Evolutionary conservation across 2,797 vertebrate genomes (phyloP).

Genomic region (Rhyacichthys aspro): DNA sequence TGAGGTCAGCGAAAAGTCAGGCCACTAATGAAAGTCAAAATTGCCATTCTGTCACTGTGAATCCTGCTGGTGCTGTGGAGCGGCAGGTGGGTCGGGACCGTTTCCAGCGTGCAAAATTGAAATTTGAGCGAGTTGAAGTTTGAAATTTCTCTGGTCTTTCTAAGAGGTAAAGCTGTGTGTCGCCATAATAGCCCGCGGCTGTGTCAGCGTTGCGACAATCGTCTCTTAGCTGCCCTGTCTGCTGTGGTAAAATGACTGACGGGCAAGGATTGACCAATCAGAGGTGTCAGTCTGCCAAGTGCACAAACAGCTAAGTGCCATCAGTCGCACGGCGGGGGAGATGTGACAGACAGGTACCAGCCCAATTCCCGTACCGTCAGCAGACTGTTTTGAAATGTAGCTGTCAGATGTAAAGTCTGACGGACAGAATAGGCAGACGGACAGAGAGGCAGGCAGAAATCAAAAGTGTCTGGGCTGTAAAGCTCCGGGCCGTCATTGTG

Average conservation of each 20-base stretch:
- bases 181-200: conserved; percentile 56
- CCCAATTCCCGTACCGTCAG: conserved; percentile 16
- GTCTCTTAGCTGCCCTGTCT: too few species aligned
- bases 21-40: conserved; percentile 41
- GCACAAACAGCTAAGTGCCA: conserved; percentile 48
- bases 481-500: conserved; percentile 53
- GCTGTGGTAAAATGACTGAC: conserved; percentile 48
- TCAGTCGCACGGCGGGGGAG: conserved; percentile 34
- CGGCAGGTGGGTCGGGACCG: neutral
- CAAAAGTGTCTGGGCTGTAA: conserved; percentile 44
- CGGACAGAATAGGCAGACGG: conserved; percentile 13
- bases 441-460: conserved; percentile 22
- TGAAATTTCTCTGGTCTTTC: conserved; percentile 39
- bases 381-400: conserved; percentile 58
- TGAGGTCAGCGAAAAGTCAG: conserved; percentile 18
- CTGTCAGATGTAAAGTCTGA: conserved; percentile 55
- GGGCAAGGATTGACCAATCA: conserved; percentile 67
- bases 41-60: conserved; percentile 29
- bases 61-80: conserved; percentile 15
- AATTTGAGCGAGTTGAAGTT: conserved; percentile 49
- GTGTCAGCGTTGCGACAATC: conserved; percentile 12
- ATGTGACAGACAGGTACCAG: conserved; percentile 55
- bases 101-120: conserved; percentile 32
- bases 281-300: conserved; percentile 59
- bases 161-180: conserved; percentile 55